Evolutionary conservation across 2,797 vertebrate species (phyloP).

Genomic region (Lepidocolaptes lacrymiger): DNA sequence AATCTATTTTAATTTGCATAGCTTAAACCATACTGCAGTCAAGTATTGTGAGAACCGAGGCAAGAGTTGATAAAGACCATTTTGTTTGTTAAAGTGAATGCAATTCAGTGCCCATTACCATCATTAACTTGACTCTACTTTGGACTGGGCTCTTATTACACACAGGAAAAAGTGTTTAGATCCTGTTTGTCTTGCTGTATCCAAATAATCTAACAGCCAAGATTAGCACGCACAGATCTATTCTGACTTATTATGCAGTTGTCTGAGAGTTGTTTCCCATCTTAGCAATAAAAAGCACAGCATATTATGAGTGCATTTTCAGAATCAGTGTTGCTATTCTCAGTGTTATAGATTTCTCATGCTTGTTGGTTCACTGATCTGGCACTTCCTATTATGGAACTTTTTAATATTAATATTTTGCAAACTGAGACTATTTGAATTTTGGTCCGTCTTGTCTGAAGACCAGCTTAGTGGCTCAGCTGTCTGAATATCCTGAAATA

Average conservation of each 20-base stretch:
- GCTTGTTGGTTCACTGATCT: background rate
- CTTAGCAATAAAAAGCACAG: background rate
- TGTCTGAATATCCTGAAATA: background rate
- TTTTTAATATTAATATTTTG: background rate
- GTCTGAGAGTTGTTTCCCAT: background rate
- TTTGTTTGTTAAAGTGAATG: background rate
- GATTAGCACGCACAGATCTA: background rate
- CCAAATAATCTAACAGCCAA: background rate
- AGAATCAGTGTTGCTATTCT: background rate
- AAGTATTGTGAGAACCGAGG: background rate
- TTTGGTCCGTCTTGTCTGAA: background rate
- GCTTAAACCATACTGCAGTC: background rate
- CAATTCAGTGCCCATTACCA: background rate
- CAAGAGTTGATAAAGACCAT: background rate
- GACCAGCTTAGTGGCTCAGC: background rate
- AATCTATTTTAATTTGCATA: background rate
- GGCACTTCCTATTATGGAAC: background rate
- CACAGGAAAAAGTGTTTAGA: background rate
- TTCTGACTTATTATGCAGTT: background rate
- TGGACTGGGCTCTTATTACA: background rate
- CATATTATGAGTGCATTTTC: background rate
- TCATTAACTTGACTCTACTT: background rate
- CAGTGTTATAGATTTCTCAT: background rate
- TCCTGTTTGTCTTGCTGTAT: background rate
- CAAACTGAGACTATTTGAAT: background rate